Conservation (phyloP, 2,797 vertebrate species). For the Natrix natrix region DNA sequence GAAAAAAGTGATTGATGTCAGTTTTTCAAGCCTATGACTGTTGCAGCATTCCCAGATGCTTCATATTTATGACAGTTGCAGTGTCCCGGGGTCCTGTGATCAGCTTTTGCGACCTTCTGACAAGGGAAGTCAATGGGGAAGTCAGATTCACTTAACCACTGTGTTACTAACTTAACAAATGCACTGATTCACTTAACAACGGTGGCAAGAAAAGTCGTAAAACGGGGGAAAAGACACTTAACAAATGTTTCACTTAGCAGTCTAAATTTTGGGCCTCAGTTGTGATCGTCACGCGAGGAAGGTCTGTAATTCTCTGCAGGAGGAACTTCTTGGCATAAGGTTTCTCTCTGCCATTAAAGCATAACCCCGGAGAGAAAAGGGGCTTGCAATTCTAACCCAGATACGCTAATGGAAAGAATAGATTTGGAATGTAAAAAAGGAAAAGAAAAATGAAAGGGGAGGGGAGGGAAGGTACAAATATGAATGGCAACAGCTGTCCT, state of each 20-base stretch:
- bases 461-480: not conserved
- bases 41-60: not conserved
- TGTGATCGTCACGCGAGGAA: not conserved
- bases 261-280: not conserved
- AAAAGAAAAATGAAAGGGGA: not conserved
- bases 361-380: not conserved
- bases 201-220: not conserved
- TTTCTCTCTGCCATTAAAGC: not conserved
- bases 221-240: not conserved
- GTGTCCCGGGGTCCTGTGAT: not conserved
- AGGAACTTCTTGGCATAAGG: not conserved
- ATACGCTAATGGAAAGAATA: not conserved
- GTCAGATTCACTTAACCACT: not conserved
- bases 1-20: not conserved
- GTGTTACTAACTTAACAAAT: not conserved
- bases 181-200: not conserved
- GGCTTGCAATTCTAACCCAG: not conserved
- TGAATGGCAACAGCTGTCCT: not conserved
- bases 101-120: not conserved
- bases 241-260: not conserved
- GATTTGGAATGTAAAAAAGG: not conserved
- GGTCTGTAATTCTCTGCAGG: not conserved
- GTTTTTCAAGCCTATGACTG: not conserved
- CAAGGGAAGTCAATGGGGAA: not conserved
- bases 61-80: not conserved